Evolutionary conservation across 2,888 invertebrate species (phyloP), one percentile per base, ranked within the genome.

Genomic region (Drosophila emarginata): DNA sequence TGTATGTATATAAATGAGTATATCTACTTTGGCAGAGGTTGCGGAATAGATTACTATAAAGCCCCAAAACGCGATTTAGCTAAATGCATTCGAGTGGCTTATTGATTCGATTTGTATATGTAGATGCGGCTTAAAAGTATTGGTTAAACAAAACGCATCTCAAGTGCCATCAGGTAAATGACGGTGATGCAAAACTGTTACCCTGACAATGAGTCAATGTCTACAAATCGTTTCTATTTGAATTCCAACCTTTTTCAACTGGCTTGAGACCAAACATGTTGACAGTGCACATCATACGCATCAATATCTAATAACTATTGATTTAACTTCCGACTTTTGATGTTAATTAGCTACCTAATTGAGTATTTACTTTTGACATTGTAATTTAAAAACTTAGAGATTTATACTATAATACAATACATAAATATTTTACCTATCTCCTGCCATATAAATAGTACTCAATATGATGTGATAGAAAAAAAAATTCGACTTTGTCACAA

Each of bases 1-100:
- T 45, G 4, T 11, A 45, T 45, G 4, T 45, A 4, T 18, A 7
- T 12, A 4, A 21, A 9, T 7, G 18, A 18, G 15, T 18, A 45
- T 11, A 45, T 45, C 15, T 12, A 45, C 45, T 50, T 54, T 12
- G 21, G 21, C 23, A 52, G 51, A 12, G 26, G 9, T 51, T 45
- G 36, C 14, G 53, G 37, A 5, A 15, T 28, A 28, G 26, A 32
- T 56, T 28, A 53, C 75, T 67, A 72, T 73, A 81, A 74, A 85
- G 83, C 68, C 67, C 63, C 72, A 75, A 75, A 85, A 71, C 75
- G 83, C 86, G 83, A 86, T 86, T 83, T 83, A 80, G 78, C 74
- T 77, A 81, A 81, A 87, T 77, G 87, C 77, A 87, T 80, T 87
- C 66, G 69, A 77, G 77, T 72, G 79, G 74, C 79, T 87, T 87